A percentile compares a stretch with the other conserved stretches of the same genome.
These are phyloP conservation scores for Cyclargus thomasi DNA, from an alignment of 1,140 invertebrate genomes.

Conservation along the genomic window DNA sequence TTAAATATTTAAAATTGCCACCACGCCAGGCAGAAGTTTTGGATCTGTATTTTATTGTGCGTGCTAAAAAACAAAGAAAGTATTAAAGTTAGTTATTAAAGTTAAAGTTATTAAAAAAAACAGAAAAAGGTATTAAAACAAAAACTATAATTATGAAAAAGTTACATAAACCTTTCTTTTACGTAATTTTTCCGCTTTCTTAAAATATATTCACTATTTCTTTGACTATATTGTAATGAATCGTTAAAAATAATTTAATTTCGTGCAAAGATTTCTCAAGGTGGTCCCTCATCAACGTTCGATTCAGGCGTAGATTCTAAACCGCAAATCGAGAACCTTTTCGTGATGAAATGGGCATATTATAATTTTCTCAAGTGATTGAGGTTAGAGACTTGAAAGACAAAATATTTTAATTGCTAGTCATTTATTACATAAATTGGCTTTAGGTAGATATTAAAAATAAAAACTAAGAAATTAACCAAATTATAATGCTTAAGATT, in stretches of 20 bases:
- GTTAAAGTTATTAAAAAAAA: too few species aligned
- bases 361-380: not conserved
- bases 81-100: too few species aligned
- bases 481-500: too few species aligned
- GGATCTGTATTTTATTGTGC: too few species aligned
- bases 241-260: not conserved
- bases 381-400: not conserved
- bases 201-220: too few species aligned
- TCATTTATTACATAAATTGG: not conserved
- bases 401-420: not conserved
- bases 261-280: not conserved
- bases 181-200: too few species aligned
- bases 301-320: not conserved
- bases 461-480: too few species aligned
- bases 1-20: constrained; percentile 2
- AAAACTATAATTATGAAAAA: too few species aligned
- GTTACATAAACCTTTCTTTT: too few species aligned
- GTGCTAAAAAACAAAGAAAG: too few species aligned
- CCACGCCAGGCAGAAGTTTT: not conserved
- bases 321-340: constrained; percentile 6
- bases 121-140: too few species aligned
- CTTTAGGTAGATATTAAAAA: not conserved
- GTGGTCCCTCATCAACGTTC: constrained; percentile 6
- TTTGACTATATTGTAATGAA: not conserved
- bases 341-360: not conserved